Conservation (phyloP, 2,888 invertebrate species). For the Prenolepis imparis region DNA sequence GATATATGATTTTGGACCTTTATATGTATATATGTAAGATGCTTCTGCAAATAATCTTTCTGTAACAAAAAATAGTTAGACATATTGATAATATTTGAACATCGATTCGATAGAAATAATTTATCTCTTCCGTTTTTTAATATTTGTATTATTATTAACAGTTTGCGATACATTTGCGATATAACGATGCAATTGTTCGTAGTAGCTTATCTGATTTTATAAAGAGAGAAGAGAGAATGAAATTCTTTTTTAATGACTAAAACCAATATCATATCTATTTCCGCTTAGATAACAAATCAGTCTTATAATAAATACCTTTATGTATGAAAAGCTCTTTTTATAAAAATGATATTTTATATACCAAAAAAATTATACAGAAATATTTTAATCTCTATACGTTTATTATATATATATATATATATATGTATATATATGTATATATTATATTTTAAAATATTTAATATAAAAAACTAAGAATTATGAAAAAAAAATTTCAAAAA, state of each 20-base stretch:
- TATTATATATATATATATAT: no score
- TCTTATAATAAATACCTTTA: constrained; percentile 18
- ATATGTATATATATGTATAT: no score
- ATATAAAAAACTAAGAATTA: no score
- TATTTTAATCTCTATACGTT: not conserved
- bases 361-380: not conserved
- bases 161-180: not conserved
- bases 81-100: not conserved
- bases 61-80: constrained; percentile 8
- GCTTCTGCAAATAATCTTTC: not conserved
- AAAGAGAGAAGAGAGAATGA: not conserved
- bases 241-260: constrained; percentile 64
- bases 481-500: no score
- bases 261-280: constrained; percentile 76
- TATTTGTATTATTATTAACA: constrained; percentile 3
- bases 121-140: not conserved
- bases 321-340: not conserved
- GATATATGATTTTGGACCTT: no score
- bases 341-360: not conserved
- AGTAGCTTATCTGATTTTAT: constrained; percentile 7
- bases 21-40: not conserved
- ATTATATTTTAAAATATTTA: not conserved
- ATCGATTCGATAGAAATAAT: not conserved
- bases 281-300: constrained; percentile 61
- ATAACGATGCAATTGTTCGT: not conserved